Conservation (phyloP, 1,140 invertebrate species). For the Lithobius niger region DNA sequence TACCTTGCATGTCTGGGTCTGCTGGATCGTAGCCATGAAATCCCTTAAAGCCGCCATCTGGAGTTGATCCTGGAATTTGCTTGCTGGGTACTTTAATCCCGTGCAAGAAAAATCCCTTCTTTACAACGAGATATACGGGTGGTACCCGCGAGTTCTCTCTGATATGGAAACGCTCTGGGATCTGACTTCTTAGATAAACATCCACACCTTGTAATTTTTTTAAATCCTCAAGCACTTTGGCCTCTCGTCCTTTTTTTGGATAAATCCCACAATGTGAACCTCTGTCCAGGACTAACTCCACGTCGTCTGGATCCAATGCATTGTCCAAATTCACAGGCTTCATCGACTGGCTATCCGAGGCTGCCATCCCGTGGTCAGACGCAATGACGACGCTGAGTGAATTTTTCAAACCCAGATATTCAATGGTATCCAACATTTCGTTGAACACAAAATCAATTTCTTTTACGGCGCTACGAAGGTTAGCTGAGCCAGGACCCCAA, state of each 20-base stretch:
- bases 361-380: slow-evolving; percentile 36
- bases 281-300: slow-evolving; percentile 23
- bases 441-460: slow-evolving; percentile 25
- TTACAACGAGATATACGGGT: background rate
- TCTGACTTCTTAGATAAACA: slow-evolving; percentile 28
- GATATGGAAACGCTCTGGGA: slow-evolving; percentile 29
- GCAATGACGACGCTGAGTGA: slow-evolving; percentile 33
- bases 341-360: slow-evolving; percentile 19
- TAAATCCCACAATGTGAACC: slow-evolving; percentile 27
- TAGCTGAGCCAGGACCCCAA: slow-evolving; percentile 26
- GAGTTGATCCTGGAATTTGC: background rate
- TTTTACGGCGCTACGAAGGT: slow-evolving; percentile 21
- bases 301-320: slow-evolving; percentile 20
- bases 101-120: background rate
- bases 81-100: background rate
- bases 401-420: no score
- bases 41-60: background rate
- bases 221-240: slow-evolving; percentile 23
- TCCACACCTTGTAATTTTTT: slow-evolving; percentile 21
- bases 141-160: slow-evolving; percentile 18
- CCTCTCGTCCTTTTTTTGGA: background rate
- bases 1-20: background rate
- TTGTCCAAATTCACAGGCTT: slow-evolving; percentile 24
- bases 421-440: slow-evolving; percentile 20
- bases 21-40: slow-evolving; percentile 6